phyloP scores from a whole-genome alignment of 2,113 vertebrate species.

The Myrmecobius fasciatus region DNA sequence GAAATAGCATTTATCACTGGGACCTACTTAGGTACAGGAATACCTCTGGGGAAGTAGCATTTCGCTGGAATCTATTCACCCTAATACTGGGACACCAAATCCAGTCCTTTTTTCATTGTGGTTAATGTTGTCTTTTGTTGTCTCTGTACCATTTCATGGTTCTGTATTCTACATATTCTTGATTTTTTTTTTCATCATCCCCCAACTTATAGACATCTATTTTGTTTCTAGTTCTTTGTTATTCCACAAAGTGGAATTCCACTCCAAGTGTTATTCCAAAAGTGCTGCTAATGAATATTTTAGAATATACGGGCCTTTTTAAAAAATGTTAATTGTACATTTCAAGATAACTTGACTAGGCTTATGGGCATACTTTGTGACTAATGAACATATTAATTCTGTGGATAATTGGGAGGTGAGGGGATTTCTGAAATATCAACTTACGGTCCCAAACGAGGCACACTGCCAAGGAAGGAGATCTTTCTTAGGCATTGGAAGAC shows the following conservation, averaged over 20 bases:
- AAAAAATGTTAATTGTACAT: not conserved
- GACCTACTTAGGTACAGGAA: too few relatives aligned
- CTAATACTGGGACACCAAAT: too few relatives aligned
- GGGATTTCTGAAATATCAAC: not conserved
- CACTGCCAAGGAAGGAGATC: not conserved
- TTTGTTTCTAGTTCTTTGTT: not conserved
- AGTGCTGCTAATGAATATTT: not conserved
- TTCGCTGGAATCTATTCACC: too few relatives aligned
- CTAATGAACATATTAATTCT: not conserved
- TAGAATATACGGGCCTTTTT: not conserved
- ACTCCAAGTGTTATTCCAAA: not conserved
- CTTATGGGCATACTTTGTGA: not conserved
- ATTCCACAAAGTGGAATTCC: not conserved
- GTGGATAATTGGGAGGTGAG: not conserved
- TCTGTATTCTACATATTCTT: not conserved
- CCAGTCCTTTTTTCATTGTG: too few relatives aligned
- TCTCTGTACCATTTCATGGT: too few relatives aligned
- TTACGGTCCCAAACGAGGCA: not conserved
- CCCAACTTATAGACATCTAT: not conserved
- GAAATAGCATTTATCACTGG: too few relatives aligned
- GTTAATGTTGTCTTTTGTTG: too few relatives aligned
- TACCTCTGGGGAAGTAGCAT: too few relatives aligned
- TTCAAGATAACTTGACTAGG: not conserved
- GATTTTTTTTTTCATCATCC: not conserved
- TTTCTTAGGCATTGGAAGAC: not conserved